phyloP scores from a whole-genome alignment of 2,888 invertebrate genomes.

The Rhagium mordax region DNA sequence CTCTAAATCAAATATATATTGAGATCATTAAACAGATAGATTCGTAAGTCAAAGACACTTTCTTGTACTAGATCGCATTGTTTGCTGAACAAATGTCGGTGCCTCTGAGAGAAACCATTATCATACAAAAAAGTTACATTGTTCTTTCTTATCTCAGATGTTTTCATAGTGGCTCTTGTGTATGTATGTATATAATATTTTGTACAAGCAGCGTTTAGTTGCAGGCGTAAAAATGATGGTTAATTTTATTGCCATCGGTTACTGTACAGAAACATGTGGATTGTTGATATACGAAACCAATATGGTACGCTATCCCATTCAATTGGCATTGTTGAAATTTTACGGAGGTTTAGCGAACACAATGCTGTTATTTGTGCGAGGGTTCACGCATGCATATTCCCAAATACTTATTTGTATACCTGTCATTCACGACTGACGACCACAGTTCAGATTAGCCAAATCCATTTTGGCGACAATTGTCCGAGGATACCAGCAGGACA shows the following conservation, averaged over 20 bases:
- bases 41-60: neutral
- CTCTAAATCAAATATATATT: too few species aligned
- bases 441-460: slow-evolving; percentile 37
- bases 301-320: slow-evolving; percentile 30
- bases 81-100: neutral
- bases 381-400: slow-evolving; percentile 34
- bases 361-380: slow-evolving; percentile 32
- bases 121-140: neutral
- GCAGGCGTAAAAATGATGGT: neutral
- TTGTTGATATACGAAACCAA: slow-evolving; percentile 40
- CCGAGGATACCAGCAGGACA: neutral
- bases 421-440: slow-evolving; percentile 17
- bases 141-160: neutral
- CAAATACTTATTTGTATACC: slow-evolving; percentile 30
- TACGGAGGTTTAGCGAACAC: slow-evolving; percentile 16
- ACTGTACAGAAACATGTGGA: slow-evolving; percentile 38
- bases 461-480: slow-evolving; percentile 46
- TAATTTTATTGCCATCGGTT: slow-evolving; percentile 28
- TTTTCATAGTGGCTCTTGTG: neutral
- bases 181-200: neutral
- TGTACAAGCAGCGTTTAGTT: neutral
- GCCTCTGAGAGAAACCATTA: neutral
- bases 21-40: too few species aligned
- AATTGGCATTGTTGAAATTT: slow-evolving; percentile 36
- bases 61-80: neutral